Conservation (phyloP, 2,797 vertebrate species). For the Acestrorhynchus altus region DNA sequence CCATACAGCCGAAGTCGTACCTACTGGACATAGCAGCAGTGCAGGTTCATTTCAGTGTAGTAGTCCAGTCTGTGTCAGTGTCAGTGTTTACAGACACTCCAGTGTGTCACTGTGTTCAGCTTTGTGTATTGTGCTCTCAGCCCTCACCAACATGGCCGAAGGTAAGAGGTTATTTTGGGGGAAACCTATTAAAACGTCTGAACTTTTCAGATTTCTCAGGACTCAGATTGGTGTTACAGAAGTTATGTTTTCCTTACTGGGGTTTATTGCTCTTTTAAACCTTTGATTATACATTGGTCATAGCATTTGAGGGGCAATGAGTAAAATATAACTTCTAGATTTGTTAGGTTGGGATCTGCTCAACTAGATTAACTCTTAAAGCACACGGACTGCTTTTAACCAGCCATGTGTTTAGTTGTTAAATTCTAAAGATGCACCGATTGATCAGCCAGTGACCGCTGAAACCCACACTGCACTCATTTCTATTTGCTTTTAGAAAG, state of each 20-base stretch:
- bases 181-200: background rate
- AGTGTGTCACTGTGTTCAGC: background rate
- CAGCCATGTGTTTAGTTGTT: too few species aligned
- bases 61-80: background rate
- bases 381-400: background rate
- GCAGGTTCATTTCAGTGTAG: background rate
- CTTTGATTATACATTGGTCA: background rate
- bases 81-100: background rate
- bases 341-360: too few species aligned
- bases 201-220: background rate
- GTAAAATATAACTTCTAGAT: background rate
- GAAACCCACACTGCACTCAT: too few species aligned
- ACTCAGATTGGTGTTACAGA: background rate
- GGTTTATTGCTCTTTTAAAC: background rate
- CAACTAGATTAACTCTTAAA: background rate
- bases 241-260: background rate
- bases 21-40: too few species aligned
- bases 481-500: too few species aligned
- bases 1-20: too few species aligned
- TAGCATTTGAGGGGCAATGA: background rate
- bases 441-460: too few species aligned
- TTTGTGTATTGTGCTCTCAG: conserved; percentile 44
- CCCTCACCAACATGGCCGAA: conserved; percentile 58
- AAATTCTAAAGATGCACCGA: too few species aligned
- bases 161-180: conserved; percentile 55